Percentiles rank a stretch among this genome's conserved stretches.
phyloP scores from a whole-genome alignment of 2,113 vertebrate genomes.

The Picathartes gymnocephalus region DNA sequence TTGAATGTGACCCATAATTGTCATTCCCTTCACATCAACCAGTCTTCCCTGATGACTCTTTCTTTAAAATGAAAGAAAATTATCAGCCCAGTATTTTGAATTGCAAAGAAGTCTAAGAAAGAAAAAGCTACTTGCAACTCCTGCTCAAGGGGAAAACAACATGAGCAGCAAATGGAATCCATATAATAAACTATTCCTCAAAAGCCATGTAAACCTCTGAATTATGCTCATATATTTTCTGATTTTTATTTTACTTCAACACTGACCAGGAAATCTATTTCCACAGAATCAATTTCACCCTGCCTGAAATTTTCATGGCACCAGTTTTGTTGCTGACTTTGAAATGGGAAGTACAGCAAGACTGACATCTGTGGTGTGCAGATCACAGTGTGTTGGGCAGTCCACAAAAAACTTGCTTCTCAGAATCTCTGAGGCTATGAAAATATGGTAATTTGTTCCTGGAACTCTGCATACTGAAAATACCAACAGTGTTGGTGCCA shows the following conservation, averaged over 20 bases:
- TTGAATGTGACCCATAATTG: neutral
- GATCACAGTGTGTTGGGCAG: neutral
- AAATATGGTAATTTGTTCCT: neutral
- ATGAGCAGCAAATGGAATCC: neutral
- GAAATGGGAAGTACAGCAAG: neutral
- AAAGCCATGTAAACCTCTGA: neutral
- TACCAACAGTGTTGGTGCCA: neutral
- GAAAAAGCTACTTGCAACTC: neutral
- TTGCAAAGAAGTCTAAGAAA: neutral
- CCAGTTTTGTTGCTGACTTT: neutral
- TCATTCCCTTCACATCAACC: neutral
- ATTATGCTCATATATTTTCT: neutral
- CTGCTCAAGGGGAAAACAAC: neutral
- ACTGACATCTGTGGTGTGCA: neutral
- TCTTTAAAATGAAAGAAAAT: neutral
- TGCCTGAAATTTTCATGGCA: neutral
- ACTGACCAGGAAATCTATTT: neutral
- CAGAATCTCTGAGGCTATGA: neutral
- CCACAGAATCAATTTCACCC: neutral
- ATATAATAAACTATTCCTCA: neutral
- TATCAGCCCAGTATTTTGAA: neutral
- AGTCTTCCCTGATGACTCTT: neutral
- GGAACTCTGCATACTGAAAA: neutral
- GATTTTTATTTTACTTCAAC: neutral
- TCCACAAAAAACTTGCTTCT: neutral